Conservation (phyloP, 2,888 invertebrate genomes). For the Idaea straminata region DNA sequence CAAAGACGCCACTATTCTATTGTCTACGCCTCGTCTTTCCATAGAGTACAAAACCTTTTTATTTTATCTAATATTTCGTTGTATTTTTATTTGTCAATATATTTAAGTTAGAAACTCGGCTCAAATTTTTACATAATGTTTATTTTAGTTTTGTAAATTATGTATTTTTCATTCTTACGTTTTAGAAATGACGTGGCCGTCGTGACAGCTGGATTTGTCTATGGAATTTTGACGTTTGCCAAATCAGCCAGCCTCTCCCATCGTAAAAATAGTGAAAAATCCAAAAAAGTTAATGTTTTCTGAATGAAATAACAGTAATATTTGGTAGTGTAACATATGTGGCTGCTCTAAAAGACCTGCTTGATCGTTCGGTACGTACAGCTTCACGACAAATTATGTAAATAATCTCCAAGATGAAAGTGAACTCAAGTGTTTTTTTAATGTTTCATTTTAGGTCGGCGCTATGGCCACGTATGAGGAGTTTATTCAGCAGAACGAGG, state of each 20-base stretch:
- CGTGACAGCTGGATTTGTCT: slow-evolving; percentile 69
- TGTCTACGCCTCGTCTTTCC: slow-evolving; percentile 11
- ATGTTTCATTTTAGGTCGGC: slow-evolving; percentile 50
- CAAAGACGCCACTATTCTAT: slow-evolving; percentile 47
- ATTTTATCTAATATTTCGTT: neutral
- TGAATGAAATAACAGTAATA: slow-evolving; percentile 57
- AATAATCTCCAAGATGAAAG: slow-evolving; percentile 24
- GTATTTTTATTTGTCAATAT: neutral
- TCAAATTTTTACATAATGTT: neutral
- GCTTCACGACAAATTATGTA: slow-evolving; percentile 19
- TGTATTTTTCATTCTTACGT: slow-evolving; percentile 36
- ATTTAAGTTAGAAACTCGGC: neutral
- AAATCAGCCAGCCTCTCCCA: slow-evolving; percentile 70
- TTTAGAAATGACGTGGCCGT: slow-evolving; percentile 75
- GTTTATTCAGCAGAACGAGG: slow-evolving; percentile 98
- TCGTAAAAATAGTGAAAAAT: slow-evolving; percentile 36
- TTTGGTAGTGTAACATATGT: slow-evolving; percentile 36
- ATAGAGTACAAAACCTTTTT: neutral
- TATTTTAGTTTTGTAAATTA: slow-evolving; percentile 5
- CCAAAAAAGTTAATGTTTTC: slow-evolving; percentile 38
- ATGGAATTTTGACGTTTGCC: slow-evolving; percentile 72
- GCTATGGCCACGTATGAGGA: slow-evolving; percentile 95
- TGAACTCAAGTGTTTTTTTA: slow-evolving; percentile 33
- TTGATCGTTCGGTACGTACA: slow-evolving; percentile 54
- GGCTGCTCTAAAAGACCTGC: slow-evolving; percentile 36